A percentile compares a stretch with the other conserved stretches of the same genome.
Conservation (phyloP, 2,113 vertebrate species). For the Lepus americanus region DNA sequence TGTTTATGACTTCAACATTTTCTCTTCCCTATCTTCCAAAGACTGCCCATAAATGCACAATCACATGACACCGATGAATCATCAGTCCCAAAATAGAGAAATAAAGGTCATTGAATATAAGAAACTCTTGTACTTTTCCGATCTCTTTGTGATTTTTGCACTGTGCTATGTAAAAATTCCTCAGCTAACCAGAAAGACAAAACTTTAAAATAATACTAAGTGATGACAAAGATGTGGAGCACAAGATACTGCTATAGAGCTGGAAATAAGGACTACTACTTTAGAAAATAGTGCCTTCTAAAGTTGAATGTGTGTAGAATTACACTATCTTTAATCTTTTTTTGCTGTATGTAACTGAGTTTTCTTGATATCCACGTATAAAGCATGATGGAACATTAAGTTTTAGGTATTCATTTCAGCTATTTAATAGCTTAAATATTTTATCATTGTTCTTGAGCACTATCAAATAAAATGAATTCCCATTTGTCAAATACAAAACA, state of each 20-base stretch:
- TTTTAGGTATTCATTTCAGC: constrained; percentile 4
- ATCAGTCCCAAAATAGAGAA: not conserved
- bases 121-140: not conserved
- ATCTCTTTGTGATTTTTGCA: constrained; percentile 18
- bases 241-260: not conserved
- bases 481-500: constrained; percentile 17
- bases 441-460: constrained; percentile 5
- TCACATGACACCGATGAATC: not conserved
- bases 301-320: not conserved
- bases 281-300: not conserved
- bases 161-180: not conserved
- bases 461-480: not conserved
- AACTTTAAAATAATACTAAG: not conserved
- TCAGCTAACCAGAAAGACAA: not conserved
- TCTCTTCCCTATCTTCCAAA: not conserved
- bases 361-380: not conserved
- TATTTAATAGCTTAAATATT: not conserved
- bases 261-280: not conserved
- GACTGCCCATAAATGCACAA: not conserved
- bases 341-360: not conserved
- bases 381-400: not conserved
- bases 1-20: not conserved
- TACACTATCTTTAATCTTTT: not conserved
- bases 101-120: not conserved
- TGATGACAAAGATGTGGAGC: not conserved